Conservation (phyloP, 23 tunicate species). For the Ciona savignyi region DNA sequence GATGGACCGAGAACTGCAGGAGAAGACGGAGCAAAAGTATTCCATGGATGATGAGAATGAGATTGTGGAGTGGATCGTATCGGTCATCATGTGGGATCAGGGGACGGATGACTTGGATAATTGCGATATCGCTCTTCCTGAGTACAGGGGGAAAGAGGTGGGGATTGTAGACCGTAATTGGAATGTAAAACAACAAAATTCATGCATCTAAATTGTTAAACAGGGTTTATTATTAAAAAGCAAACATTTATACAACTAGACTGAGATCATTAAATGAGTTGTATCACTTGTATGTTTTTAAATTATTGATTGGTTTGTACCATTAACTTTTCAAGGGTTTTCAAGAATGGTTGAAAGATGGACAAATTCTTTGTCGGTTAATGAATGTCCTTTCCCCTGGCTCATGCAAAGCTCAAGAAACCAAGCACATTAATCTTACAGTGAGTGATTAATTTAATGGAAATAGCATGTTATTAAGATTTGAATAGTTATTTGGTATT, state of each 20-base stretch:
- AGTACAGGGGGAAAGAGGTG: constrained; percentile 68
- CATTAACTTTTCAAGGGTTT: constrained; percentile 52
- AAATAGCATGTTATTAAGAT: too few relatives aligned
- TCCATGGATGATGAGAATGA: constrained; percentile 88
- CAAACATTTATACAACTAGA: too few relatives aligned
- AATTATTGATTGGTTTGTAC: too few relatives aligned
- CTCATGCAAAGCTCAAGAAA: constrained; percentile 38
- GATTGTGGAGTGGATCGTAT: constrained; percentile 82
- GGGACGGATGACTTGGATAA: constrained; percentile 39
- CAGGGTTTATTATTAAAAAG: too few relatives aligned
- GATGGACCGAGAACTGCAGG: constrained; percentile 81
- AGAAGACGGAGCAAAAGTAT: constrained; percentile 63
- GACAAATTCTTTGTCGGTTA: constrained; percentile 62
- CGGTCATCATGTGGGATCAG: constrained; percentile 58
- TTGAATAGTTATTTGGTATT: too few relatives aligned
- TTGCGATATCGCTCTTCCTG: constrained; percentile 49
- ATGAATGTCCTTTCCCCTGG: constrained; percentile 61
- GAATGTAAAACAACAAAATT: too few relatives aligned
- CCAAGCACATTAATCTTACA: constrained; percentile 21
- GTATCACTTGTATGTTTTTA: too few relatives aligned
- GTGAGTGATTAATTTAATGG: constrained; percentile 21
- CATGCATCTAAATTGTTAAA: too few relatives aligned
- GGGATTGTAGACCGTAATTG: too few relatives aligned
- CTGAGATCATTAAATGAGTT: too few relatives aligned
- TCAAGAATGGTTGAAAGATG: constrained; percentile 70